Base-by-base conservation (phyloP, 2,113 vertebrate genomes). In the Haemorhous mexicanus region DNA sequence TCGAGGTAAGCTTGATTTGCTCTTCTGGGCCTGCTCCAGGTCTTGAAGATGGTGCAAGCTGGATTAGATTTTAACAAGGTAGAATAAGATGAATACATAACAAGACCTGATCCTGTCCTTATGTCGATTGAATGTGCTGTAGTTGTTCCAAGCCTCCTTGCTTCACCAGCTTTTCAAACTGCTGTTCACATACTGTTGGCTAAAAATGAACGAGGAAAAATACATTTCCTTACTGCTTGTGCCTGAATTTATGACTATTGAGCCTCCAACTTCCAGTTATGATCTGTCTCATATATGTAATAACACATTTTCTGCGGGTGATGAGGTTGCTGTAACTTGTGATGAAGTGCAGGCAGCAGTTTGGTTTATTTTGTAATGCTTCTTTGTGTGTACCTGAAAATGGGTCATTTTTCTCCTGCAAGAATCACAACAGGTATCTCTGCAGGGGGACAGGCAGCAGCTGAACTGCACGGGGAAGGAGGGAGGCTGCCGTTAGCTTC, bases 351-450 rank as follows among this genome's bases (percentile, higher is more conserved):
- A 93, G 88, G 84, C 82, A 86, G 75, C 79, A 52, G 75, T 88
- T 93, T 76, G 74, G 90, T 97, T 96, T 93, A 97, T 97, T 96
- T 95, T 85, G 82, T 90, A 90, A 84, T 95, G 90, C 92, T 93
- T 82, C 95, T 95, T 97, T 96, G 86, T 72, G 79, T 96, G 95
- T 93, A 90, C 95, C 92, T 94, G 96, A 95, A 97, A 97, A 96
- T 93, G 94, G 92, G 92, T 95, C 89, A 96, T 97, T 97, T 97
- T 97, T 97, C 93, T 97, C 92, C 78, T 84, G 72, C 72, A 94
- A 90, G 93, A 96, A 97, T 95, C 94, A 75, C 97, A 96, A 94
- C 94, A 89, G 96, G 94, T 96, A 92, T 96, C 94, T 97, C 94
- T 84, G 77, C 94, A 89, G 91, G 96, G 94, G 73, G 47, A 91